Evolutionary conservation across 1,140 invertebrate genomes (phyloP), one percentile per base, ranked within the genome.

Genomic region (Samia ricini): DNA sequence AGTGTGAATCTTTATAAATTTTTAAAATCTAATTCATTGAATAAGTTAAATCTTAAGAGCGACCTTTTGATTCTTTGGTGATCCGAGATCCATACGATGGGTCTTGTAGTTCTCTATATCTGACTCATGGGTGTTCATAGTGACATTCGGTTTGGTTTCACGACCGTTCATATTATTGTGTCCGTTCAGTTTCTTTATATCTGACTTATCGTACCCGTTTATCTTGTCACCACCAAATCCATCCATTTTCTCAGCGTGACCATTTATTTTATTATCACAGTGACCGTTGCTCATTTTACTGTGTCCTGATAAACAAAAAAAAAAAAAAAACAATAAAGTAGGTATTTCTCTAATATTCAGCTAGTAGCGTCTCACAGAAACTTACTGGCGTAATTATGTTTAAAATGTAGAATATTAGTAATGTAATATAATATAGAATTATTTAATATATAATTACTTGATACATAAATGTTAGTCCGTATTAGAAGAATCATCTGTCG

Each of bases 41-140:
- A 74, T 69, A 70, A 66, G 70, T 76, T 76, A 79, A 68, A 81
- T 87, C 72, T 88, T 88, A 70, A 89, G 69, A 62, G 87, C 85
- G 61, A 88, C 84, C 77, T 88, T 89, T 66, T 73, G 75, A 68
- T 87, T 88, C 83, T 88, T 89, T 81, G 86, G 85, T 82, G 85
- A 72, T 54, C 74, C 66, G 71, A 83, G 72, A 78, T 83, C 77
- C 36, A 76, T 71, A 61, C 72, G 72, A 64, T 78, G 75, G 49
- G 50, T 69, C 54, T 77, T 74, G 64, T 68, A 78, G 42, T 72
- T 66, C 23, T 67, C 63, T 23, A 81, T 29, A 22, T 81, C 77
- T 2, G 52, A 51, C 29, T 71, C 65, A 26, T 72, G 72, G 1
- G 72, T 75, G 22, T 19, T 24, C 26, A 56, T 50, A 48, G 50